phyloP scores from a whole-genome alignment of 1,140 invertebrate species.

The Neocloeon triangulifer region DNA sequence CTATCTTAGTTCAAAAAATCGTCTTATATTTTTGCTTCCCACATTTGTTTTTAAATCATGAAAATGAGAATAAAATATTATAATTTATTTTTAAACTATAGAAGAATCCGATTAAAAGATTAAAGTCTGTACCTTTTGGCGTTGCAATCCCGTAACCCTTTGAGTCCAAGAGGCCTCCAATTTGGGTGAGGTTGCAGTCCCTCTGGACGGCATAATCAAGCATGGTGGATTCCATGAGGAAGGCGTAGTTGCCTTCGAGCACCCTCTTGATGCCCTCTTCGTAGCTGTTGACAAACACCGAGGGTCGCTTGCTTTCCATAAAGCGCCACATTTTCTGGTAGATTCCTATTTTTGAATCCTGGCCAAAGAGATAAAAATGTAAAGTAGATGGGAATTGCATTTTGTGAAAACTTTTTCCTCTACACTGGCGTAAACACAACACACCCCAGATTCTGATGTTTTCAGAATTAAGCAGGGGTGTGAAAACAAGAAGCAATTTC shows the following conservation, averaged over 20 bases:
- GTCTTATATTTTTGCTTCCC: neutral
- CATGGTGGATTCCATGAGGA: slow-evolving; percentile 97
- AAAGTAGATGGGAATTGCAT: no score
- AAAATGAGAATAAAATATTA: no score
- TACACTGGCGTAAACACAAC: no score
- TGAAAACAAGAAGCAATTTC: no score
- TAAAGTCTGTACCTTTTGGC: slow-evolving; percentile 54
- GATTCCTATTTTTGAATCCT: slow-evolving; percentile 89
- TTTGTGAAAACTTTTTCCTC: no score
- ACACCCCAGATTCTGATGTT: no score
- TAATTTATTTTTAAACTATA: no score
- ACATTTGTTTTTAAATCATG: no score
- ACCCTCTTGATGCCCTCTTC: slow-evolving; percentile 73
- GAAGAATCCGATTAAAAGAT: no score
- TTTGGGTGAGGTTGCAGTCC: slow-evolving; percentile 94
- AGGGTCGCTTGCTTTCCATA: slow-evolving; percentile 63
- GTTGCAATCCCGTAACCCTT: slow-evolving; percentile 83
- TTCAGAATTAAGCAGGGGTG: no score
- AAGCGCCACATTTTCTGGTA: slow-evolving; percentile 95
- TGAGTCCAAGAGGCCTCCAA: slow-evolving; percentile 81
- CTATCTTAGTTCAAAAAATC: neutral
- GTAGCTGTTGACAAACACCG: slow-evolving; percentile 71
- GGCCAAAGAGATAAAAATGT: no score
- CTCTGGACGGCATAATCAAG: slow-evolving; percentile 87
- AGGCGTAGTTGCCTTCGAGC: slow-evolving; percentile 80